Base-by-base conservation (phyloP, 2,113 vertebrate genomes). In the Rhineura floridana region DNA sequence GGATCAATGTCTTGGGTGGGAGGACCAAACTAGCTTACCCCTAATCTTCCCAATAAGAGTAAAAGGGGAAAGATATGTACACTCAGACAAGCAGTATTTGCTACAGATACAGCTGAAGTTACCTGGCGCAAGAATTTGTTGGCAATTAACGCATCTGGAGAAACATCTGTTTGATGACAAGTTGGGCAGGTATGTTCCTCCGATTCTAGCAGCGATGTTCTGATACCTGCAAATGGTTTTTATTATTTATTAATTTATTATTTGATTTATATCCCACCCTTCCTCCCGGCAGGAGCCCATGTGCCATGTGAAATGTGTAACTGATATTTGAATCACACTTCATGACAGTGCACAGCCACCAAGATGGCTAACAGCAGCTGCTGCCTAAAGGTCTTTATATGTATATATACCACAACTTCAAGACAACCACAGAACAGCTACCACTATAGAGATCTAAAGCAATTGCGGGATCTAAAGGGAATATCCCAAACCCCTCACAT, bases 51-150 rank as follows among this genome's bases (percentile, higher is more conserved):
- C 52, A 73, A 36, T 23, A 10, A 42, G 19, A n/a, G 17, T 10
- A 21, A 21, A 12, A 19, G 30, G 21, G 23, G 23, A 23, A 48
- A 62, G 44, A n/a, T 8, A 33, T 8, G 28, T 28, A 25, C 17
- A 23, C 28, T 81, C 28, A 21, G 62, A 81, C 8, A 42, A 2
- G 13, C 1, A 36, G 19, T 5, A 70, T 2, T 15, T 0, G 0
- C 42, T 55, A 65, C 87, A 73, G 23, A 15, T 28, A 67, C 0
- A 82, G 6, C 44, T n/a, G 1, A 4, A 2, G 1, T 75, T 98
- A 99, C 99, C 98, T 99, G 98, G 91, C 99, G 97, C 69, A 99
- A 97, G 93, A 99, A 99, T 93, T 99, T 99, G 94, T 99, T 99
- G 90, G 98, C 98, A 67, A 99, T 98, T 93, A 99, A 95, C 84